Evolutionary conservation across 2,797 vertebrate species (phyloP), one percentile per base, ranked within the genome.

Genomic region (Clamator glandarius): DNA sequence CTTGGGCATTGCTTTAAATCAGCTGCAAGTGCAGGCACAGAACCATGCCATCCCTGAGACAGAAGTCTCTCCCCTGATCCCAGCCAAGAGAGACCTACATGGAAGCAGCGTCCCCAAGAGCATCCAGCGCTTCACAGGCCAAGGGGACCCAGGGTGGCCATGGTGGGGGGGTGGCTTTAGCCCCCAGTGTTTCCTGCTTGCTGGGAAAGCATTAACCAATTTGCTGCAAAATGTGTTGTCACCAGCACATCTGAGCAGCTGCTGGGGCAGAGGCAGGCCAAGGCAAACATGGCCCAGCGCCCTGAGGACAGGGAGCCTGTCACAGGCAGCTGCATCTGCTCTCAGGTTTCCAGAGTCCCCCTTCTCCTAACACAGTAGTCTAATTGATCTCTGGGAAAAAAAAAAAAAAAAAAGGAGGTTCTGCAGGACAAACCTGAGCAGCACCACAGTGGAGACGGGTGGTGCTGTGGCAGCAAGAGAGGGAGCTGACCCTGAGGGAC

Each of bases 181-280:
- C 9, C 5, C 29, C 51, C 62, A 6, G 2, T 24, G 36, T 11
- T 4, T 87, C 68, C 84, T 55, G 66, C 74, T 94, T 9, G 1
- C 81, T 92, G 82, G 88, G 92, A 96, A 96, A 95, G 92, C 74
- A 84, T 95, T 96, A 96, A 93, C 64, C 88, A 93, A 94, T 96
- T 95, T 94, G 84, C 95, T 77, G 74, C 87, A 96, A 96, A 96
- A 93, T 13, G 3, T 75, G 92, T 96, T 96, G 96, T 95, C 96
- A 81, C 55, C 89, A 92, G 93, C 86, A 63, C 84, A 92, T 88
- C 88, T 87, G 88, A 96, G 91, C 95, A 95, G 96, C 92, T 96
- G 96, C 93, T 88, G 74, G 86, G 76, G 95, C 73, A 83, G 89
- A 35, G 19, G 29, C 77, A 36, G 92, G 95, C 94, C 94, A 95